phyloP scores from a whole-genome alignment of 2,888 invertebrate genomes.

The Slavum lentiscoides region DNA sequence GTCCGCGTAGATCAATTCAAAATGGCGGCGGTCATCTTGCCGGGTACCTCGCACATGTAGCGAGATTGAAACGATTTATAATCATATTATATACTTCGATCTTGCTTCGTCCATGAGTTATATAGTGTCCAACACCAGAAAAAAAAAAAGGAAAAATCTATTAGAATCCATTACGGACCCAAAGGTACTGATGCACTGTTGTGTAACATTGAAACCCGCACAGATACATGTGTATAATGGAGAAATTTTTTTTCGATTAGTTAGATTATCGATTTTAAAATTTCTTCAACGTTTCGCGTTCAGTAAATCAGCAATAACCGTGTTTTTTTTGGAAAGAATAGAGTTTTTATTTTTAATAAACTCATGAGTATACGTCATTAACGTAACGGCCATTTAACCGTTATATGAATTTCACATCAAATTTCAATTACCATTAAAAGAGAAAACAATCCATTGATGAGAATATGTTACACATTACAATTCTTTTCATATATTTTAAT shows the following conservation, averaged over 20 bases:
- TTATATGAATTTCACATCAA: no score
- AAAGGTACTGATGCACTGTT: background rate
- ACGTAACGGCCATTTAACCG: no score
- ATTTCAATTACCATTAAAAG: no score
- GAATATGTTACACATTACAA: no score
- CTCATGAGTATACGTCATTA: no score
- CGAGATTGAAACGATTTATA: slow-evolving; percentile 31
- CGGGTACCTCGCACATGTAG: background rate
- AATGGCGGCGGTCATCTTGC: slow-evolving; percentile 18
- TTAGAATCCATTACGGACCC: slow-evolving; percentile 15
- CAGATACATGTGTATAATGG: background rate
- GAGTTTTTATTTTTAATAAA: no score
- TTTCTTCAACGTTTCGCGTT: no score
- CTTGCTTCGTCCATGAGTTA: slow-evolving; percentile 1
- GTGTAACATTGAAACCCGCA: background rate
- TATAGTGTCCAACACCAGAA: background rate
- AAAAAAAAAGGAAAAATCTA: background rate
- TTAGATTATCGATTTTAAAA: no score
- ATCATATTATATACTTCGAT: slow-evolving; percentile 22
- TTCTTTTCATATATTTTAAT: no score
- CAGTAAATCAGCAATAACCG: no score
- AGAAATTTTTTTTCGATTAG: background rate
- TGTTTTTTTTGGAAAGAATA: no score
- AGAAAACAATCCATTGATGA: no score
- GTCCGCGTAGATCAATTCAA: slow-evolving; percentile 25